Base-by-base conservation (phyloP, 2,797 vertebrate genomes). In the Apogon hyalosoma region DNA sequence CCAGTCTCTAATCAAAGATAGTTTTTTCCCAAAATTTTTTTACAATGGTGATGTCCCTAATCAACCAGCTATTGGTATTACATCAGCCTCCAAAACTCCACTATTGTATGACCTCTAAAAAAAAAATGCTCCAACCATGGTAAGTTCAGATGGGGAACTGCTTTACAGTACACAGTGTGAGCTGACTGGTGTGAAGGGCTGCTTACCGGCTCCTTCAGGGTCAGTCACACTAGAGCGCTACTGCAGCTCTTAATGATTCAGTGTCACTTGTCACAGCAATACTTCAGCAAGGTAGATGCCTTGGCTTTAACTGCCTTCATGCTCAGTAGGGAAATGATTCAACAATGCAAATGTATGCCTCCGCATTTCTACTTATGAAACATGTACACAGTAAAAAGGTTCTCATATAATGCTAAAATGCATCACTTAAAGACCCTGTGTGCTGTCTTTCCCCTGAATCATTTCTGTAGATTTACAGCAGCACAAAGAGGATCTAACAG, bases 191-290 rank as follows among this genome's bases (percentile, higher is more conserved):
- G 21, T 24, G 21, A 24, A 24, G 21, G 21, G 2, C 21, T 24
- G 4, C 21, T 24, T 24, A 2, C 21, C 21, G 21, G 21, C 21
- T 24, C 2, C 4, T 24, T 24, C 21, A 24, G 53, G 28, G 55
- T 59, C 57, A 63, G 38, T 57, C 57, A 19, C 57, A 63, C 33
- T 39, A 28, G 46, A 39, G 48, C 15, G 50, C 38, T 16, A 46
- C 19, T 12, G 46, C n/a, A 47, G 58, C 53, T 67, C 40, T 15
- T 61, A 71, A 47, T 51, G 19, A 59, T 62, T 69, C 58, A 69
- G 38, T 47, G 15, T 45, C 46, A 59, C 51, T 64, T 48, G 15
- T 48, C 46, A 63, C 4, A n/a, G 24, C 53, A 46, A 49, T 54
- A 70, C 59, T 62, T 61, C 41, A 68, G 52, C 33, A 51, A 49